These are phyloP conservation scores for Neofelis nebulosa DNA, from an alignment of 2,113 vertebrate species.

Conservation along the genomic window DNA sequence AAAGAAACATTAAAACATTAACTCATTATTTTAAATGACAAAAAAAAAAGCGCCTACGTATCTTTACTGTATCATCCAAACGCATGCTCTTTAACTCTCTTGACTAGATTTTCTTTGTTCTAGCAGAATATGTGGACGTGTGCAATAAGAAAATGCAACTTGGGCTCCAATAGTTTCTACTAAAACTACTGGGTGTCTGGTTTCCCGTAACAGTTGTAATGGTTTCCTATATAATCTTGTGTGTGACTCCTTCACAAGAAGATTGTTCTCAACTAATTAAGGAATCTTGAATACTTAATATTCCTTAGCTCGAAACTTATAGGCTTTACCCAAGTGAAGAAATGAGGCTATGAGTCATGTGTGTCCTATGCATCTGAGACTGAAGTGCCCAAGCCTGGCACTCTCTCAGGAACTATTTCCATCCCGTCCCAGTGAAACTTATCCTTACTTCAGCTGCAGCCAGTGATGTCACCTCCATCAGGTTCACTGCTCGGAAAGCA, in stretches of 20 bases:
- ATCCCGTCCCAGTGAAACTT: constrained; percentile 85
- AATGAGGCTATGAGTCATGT: constrained; percentile 77
- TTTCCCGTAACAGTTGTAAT: background rate
- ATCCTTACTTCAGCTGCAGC: constrained; percentile 97
- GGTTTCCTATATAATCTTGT: constrained; percentile 27
- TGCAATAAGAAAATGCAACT: background rate
- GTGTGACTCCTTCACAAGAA: constrained; percentile 16
- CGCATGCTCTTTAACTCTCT: background rate
- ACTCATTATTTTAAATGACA: background rate
- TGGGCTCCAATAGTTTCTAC: background rate
- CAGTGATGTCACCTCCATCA: constrained; percentile 99
- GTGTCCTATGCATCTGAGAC: constrained; percentile 84
- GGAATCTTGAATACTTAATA: background rate
- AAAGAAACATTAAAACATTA: constrained; percentile 48
- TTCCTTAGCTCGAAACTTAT: constrained; percentile 56
- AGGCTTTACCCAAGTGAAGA: constrained; percentile 69
- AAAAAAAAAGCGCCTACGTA: background rate
- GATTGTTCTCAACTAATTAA: constrained; percentile 42
- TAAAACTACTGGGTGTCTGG: background rate
- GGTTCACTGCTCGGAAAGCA: constrained; percentile 97
- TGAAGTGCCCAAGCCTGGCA: constrained; percentile 87
- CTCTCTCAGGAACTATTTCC: constrained; percentile 90
- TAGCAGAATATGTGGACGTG: background rate
- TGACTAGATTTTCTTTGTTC: constrained; percentile 19
- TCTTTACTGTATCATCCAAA: background rate